Conservation (phyloP, 2,888 invertebrate genomes). For the Athalia rosae region DNA sequence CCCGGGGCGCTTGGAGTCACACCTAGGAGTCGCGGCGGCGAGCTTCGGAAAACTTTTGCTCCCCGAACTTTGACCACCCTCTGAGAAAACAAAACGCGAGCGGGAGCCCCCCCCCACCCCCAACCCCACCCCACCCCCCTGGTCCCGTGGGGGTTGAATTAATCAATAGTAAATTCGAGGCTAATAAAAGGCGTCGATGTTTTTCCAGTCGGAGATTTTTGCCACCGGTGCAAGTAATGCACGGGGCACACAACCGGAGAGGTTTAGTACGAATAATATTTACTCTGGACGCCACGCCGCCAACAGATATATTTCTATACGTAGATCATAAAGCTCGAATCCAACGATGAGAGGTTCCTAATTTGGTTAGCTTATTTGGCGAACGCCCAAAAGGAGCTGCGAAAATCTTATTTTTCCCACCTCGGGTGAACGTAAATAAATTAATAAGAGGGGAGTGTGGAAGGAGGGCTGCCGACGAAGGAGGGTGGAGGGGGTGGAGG, state of each 20-base stretch:
- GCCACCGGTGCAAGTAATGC: conserved; percentile 1
- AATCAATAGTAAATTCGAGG: conserved; percentile 56
- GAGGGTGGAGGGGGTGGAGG: conserved; percentile 7
- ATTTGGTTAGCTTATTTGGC: conserved; percentile 40
- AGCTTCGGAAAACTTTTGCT: conserved; percentile 30
- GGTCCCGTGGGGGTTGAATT: conserved; percentile 13
- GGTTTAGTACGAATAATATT: conserved; percentile 62
- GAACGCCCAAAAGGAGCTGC: conserved; percentile 31
- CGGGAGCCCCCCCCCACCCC: conserved; percentile 17
- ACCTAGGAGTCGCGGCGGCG: conserved; percentile 32
- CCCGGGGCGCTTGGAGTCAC: conserved; percentile 35
- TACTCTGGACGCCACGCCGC: conserved; percentile 56
- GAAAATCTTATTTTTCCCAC: conserved; percentile 29
- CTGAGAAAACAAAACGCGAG: conserved; percentile 42
- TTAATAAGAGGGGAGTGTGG: conserved; percentile 44
- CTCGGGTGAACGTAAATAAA: conserved; percentile 38
- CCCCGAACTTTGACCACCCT: conserved; percentile 42
- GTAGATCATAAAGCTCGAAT: background rate
- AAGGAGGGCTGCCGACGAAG: background rate
- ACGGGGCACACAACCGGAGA: conserved; percentile 25
- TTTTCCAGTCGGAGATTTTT: conserved; percentile 50
- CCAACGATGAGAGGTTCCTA: conserved; percentile 22
- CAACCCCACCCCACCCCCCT: no score
- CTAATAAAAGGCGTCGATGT: conserved; percentile 59
- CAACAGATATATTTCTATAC: background rate